Percentiles rank a stretch among this genome's conserved stretches.
These are phyloP conservation scores for Protaetia brevitarsis DNA, from an alignment of 1,140 invertebrate species.

Conservation along the genomic window DNA sequence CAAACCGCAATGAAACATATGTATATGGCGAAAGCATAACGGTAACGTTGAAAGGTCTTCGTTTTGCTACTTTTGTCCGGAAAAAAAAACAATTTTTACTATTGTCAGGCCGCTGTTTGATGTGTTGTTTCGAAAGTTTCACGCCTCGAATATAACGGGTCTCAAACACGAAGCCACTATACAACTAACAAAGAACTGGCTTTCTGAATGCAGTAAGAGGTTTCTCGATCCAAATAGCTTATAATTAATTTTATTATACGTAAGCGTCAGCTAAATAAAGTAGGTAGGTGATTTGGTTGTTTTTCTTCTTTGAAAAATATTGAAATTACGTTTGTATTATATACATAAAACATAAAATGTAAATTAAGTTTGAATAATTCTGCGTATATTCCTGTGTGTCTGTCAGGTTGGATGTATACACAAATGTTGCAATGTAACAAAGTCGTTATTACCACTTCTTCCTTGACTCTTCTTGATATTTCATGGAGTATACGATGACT, in stretches of 20 bases:
- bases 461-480: neutral
- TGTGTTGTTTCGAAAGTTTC: slow-evolving; percentile 6
- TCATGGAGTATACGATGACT: neutral
- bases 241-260: slow-evolving; percentile 14
- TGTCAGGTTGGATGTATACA: neutral
- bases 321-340: too few relatives aligned
- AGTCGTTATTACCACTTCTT: neutral
- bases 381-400: neutral
- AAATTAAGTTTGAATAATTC: neutral
- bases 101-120: neutral
- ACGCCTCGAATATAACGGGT: too few relatives aligned
- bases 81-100: slow-evolving; percentile 3
- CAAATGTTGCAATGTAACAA: neutral
- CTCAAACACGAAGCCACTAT: too few relatives aligned
- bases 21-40: neutral
- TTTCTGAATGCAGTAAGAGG: neutral
- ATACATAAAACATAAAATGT: too few relatives aligned
- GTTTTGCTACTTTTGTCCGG: neutral
- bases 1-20: neutral
- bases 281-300: too few relatives aligned
- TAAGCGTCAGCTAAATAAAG: too few relatives aligned
- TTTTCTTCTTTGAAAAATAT: too few relatives aligned
- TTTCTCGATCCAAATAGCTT: neutral
- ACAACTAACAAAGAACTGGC: slow-evolving; percentile 7
- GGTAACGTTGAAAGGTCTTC: neutral